Base-by-base conservation (phyloP, 2,888 invertebrate genomes). In the Temnothorax rugatulus region DNA sequence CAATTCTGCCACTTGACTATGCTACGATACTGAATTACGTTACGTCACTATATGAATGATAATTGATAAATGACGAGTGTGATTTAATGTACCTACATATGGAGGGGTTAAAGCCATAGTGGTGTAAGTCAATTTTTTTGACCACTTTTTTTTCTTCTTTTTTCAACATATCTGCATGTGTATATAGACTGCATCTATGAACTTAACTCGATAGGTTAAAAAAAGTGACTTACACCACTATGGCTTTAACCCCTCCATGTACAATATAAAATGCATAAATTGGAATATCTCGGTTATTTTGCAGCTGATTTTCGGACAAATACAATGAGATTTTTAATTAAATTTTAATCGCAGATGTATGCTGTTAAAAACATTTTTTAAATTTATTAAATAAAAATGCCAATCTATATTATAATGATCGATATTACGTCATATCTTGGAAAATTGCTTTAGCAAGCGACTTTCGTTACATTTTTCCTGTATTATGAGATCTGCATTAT, bases 11-110 rank as follows among this genome's bases (percentile, higher is more conserved):
- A 29, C 61, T 41, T 34, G 2, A 29, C 9, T 63, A 38, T 21
- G 21, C 3, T 50, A 15, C 15, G 21, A 41, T 15, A 25, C 25
- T 15, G 13, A 73, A 11, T 73, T 18, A 41, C 41, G 38, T 73
- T 57, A 73, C n/a, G 38, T 54, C 52, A 8, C 21, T 38, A n/a
- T 8, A 29, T 8, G n/a, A 59, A 18, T 50, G 2, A 29, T 29
- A 29, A 29, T 3, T 29, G 50, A 50, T 29, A 29, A 29, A 29
- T 29, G 50, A 50, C 4, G 15, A 57, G 57, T 9, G 7, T 47
- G 18, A 57, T 41, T 73, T 57, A 73, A 57, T 25, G 18, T 73
- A n/a, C n/a, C n/a, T n/a, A n/a, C n/a, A n/a, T n/a, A n/a, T n/a
- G n/a, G n/a, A n/a, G n/a, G n/a, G n/a, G n/a, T n/a, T n/a, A n/a